Evolutionary conservation across 2,113 vertebrate genomes (phyloP), one percentile per base, ranked within the genome.

Genomic region (Pollimyrus isidori): DNA sequence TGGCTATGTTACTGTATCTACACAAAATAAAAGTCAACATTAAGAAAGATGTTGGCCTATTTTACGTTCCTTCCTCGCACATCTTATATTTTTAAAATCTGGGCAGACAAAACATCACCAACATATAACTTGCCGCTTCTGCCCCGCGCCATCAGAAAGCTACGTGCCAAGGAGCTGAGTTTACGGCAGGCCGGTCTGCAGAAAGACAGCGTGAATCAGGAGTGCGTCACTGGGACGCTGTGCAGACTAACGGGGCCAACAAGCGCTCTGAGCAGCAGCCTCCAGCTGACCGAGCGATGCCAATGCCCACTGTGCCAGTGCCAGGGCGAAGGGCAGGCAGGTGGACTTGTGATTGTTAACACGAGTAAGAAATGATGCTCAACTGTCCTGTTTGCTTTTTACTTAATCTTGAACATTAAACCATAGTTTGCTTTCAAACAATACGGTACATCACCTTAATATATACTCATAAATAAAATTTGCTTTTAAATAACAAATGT

Each of bases 101-200:
- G n/a, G 6, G 13, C 62, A 73, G 45, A 23, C 6, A 80, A 80
- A 48, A 52, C 73, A 76, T 11, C 1, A 80, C 21, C 26, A 42
- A 7, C 42, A 76, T 21, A 69, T 73, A 76, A 93, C 95, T 92
- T 90, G 96, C 96, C 89, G 53, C 89, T 93, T 49, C 46, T 91
- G 89, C 73, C 52, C 0, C 88, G 39, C 0, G 93, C 92, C 3
- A 89, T 53, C 58, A 94, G 84, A 7, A 93, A 91, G 50, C 92
- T 92, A 91, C 93, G 91, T 4, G 96, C 93, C 86, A 96, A 94
- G 62, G 96, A 95, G 50, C 93, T 95, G 88, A 98, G 90, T 50
- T 94, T 95, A 94, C 94, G 96, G 93, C 94, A 96, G 65, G 95
- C 95, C 30, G 94, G 94, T 92, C 96, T 95, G 93, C 96, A 96